Conservation (phyloP, 1,140 invertebrate species). For the Trigoniulus corallinus region DNA sequence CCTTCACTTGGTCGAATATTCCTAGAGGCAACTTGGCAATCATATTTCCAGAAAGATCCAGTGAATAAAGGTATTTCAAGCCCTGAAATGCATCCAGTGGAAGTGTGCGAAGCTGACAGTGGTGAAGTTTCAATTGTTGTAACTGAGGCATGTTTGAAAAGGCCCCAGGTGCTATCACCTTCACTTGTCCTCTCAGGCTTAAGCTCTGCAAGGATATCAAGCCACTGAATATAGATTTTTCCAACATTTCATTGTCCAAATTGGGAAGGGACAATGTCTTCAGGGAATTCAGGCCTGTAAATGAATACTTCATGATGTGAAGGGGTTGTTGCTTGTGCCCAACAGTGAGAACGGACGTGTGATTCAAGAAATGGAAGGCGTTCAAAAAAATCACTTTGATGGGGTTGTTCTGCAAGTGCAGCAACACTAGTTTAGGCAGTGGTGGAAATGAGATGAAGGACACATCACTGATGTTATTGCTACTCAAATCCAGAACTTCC, state of each 20-base stretch:
- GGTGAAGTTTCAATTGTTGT: constrained; percentile 36
- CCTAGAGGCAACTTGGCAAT: constrained; percentile 38
- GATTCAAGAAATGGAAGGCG: constrained; percentile 52
- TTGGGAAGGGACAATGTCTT: constrained; percentile 35
- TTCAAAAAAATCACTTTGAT: constrained; percentile 44
- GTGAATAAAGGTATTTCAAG: constrained; percentile 33
- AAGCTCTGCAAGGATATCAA: constrained; percentile 34
- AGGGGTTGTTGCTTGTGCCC: constrained; percentile 31
- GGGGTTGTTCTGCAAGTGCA: constrained; percentile 47
- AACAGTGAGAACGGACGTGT: constrained; percentile 38
- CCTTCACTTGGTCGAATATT: constrained; percentile 39
- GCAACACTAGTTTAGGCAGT: constrained; percentile 38
- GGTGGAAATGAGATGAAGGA: constrained; percentile 50
- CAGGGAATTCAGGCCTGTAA: constrained; percentile 38
- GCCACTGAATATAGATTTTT: constrained; percentile 40
- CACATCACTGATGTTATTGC: constrained; percentile 45
- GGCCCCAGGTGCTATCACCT: constrained; percentile 43
- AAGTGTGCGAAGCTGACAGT: constrained; percentile 40
- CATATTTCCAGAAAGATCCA: constrained; percentile 45
- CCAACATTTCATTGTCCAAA: constrained; percentile 34
- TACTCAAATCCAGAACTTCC: constrained; percentile 41
- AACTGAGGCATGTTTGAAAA: constrained; percentile 40
- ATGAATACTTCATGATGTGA: constrained; percentile 39
- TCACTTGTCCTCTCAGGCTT: constrained; percentile 33
- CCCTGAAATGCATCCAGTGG: constrained; percentile 51